Base-by-base conservation (phyloP, 53 echinoderm and acorn worm genomes). In the Crossaster papposus region DNA sequence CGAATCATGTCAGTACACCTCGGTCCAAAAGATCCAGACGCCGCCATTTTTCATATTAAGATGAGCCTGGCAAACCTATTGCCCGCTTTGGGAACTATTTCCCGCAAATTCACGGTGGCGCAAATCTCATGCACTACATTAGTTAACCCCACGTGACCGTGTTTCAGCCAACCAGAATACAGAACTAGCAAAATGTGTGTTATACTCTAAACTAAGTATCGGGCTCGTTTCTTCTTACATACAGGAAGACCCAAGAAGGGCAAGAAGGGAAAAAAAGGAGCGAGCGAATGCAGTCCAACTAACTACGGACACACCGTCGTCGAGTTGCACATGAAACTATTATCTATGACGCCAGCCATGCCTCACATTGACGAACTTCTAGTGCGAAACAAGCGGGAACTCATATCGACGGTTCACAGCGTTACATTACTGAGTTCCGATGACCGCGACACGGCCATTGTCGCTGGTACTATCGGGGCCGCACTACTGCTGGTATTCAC, bases 381-480 rank as follows among this genome's bases (percentile, higher is more conserved):
- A 6, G 22, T 74, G 36, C 33, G 75, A 32, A 74, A 74, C 35
- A 14, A 28, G 75, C 75, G 75, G 75, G 75, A 74, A 74, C 44
- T 44, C 6, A 74, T 17, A 33, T 36, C 8, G 36, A 74, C 75
- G 34, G 36, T 74, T 33, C 34, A 33, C 0, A 87, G 77, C 36
- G 87, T 77, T 24, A 87, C 87, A 4, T 4, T 87, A 11, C 87
- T 87, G 34, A 87, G 37, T 63, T 10, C 36, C 2, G 77, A 77
- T 37, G 87, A 87, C 77, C 32, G 77, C 4, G 87, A 87, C 14
- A 87, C 87, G n/a, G 87, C 87, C 54, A 77, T 87, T 20, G 74
- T 76, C 22, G 87, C 87, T 4, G 87, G 87, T 36, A 77, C 76
- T 4, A 52, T 87, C 35, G 87, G 87, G 17, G 37, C 62, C 24